phyloP scores from a whole-genome alignment of 92 coral and sea anemone genomes.

The Paragorgia papillata region DNA sequence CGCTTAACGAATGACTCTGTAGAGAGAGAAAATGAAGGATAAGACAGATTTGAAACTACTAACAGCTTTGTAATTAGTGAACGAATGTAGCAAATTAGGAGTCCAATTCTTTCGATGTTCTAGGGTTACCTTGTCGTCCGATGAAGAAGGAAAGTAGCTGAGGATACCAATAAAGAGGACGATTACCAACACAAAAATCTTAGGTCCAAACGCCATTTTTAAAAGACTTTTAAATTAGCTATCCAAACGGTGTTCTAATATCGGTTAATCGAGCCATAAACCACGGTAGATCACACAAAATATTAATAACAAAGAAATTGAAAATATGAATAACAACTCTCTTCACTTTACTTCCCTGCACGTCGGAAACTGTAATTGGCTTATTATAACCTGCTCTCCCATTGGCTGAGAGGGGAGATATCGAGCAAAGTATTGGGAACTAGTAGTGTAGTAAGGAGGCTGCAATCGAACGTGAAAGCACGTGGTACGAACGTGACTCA shows the following conservation, averaged over 20 bases:
- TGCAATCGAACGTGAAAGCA: too few species aligned
- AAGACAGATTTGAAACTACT: too few species aligned
- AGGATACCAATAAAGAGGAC: slow-evolving; percentile 19
- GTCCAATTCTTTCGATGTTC: background rate
- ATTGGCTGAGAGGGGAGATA: too few species aligned
- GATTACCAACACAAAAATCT: background rate
- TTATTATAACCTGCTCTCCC: background rate
- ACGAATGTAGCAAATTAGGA: background rate
- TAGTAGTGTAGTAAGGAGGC: too few species aligned
- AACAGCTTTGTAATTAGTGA: too few species aligned
- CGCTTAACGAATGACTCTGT: slow-evolving; percentile 79
- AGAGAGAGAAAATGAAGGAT: background rate
- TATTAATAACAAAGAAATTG: background rate
- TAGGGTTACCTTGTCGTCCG: slow-evolving; percentile 42
- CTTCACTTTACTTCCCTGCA: too few species aligned
- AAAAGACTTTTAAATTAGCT: background rate
- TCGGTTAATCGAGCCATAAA: slow-evolving; percentile 10
- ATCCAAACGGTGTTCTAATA: background rate
- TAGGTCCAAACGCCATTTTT: background rate
- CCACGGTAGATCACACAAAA: background rate
- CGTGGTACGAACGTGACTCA: too few species aligned
- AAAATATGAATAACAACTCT: slow-evolving; percentile 11
- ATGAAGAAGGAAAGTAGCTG: slow-evolving; percentile 30
- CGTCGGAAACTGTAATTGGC: slow-evolving; percentile 40
- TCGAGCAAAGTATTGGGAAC: too few species aligned